Percentiles rank a stretch among this genome's conserved stretches.
These are phyloP conservation scores for Caprella mutica DNA, from an alignment of 2,888 invertebrate genomes.

Conservation along the genomic window DNA sequence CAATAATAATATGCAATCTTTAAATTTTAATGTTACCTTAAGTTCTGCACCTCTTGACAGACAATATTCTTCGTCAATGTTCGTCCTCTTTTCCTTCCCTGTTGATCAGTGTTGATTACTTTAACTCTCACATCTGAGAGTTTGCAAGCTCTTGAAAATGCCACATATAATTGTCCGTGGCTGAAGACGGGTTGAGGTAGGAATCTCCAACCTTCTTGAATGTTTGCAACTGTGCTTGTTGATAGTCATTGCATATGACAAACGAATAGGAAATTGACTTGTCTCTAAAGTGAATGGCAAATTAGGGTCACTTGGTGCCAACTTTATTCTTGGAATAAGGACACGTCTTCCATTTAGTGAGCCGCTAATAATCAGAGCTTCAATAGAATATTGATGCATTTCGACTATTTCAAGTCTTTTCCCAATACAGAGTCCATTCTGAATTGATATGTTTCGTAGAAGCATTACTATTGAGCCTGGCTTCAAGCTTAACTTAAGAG, in stretches of 20 bases:
- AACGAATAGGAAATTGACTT: conserved; percentile 1
- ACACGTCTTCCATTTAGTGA: neutral
- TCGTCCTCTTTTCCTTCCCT: too few relatives aligned
- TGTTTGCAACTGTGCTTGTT: conserved; percentile 8
- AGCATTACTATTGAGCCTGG: neutral
- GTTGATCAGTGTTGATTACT: too few relatives aligned
- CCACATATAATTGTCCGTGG: conserved; percentile 7
- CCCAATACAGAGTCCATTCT: neutral
- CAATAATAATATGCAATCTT: too few relatives aligned
- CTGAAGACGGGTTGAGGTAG: neutral
- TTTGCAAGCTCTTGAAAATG: neutral
- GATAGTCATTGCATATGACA: neutral
- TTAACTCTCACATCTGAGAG: neutral
- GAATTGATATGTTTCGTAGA: conserved; percentile 4
- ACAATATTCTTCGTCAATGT: too few relatives aligned
- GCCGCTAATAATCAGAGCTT: neutral
- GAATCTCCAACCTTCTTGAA: neutral
- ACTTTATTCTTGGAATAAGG: neutral
- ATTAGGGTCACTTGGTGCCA: neutral
- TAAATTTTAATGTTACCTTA: too few relatives aligned
- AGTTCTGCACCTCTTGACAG: too few relatives aligned
- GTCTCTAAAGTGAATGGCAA: neutral
- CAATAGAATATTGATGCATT: neutral
- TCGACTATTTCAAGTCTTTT: neutral
- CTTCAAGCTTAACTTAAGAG: too few relatives aligned